Percentiles rank a stretch among this genome's conserved stretches.
Evolutionary conservation across 2,888 invertebrate genomes (phyloP).

Genomic region (Embidobia sp.): DNA sequence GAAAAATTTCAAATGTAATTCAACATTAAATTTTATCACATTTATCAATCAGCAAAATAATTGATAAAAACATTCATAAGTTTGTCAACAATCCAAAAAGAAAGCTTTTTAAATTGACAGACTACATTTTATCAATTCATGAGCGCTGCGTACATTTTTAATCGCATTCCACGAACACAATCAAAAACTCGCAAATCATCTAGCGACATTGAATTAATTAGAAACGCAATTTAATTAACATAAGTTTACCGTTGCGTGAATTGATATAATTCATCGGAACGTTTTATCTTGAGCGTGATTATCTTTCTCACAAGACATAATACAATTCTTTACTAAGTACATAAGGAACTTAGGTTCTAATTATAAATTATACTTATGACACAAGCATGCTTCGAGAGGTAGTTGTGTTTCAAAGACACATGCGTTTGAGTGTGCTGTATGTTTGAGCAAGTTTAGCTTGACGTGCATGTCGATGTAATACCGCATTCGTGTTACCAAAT

Average conservation of each 20-base stretch:
- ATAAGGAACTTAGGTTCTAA: conserved; percentile 50
- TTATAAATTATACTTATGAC: conserved; percentile 54
- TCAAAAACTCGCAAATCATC: conserved; percentile 2
- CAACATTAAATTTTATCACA: too few species aligned
- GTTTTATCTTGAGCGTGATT: conserved; percentile 31
- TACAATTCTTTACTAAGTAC: conserved; percentile 44
- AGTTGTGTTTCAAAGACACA: conserved; percentile 38
- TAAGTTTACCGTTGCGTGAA: conserved; percentile 7
- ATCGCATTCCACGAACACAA: neutral
- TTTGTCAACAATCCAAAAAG: too few species aligned
- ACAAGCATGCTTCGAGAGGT: conserved; percentile 30
- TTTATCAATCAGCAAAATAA: too few species aligned
- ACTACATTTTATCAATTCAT: too few species aligned
- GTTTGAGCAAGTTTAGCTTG: conserved; percentile 41
- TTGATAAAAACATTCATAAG: too few species aligned
- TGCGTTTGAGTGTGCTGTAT: conserved; percentile 13
- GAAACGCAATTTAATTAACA: conserved; percentile 23
- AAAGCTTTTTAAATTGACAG: too few species aligned
- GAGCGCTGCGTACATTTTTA: too few species aligned
- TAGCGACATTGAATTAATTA: conserved; percentile 27
- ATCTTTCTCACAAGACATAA: conserved; percentile 45
- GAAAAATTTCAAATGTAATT: too few species aligned
- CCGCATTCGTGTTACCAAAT: conserved; percentile 51
- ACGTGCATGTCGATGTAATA: conserved; percentile 51
- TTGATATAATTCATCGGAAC: conserved; percentile 38